These are phyloP conservation scores for Chaetorhynchus papuensis DNA, from an alignment of 2,113 vertebrate species.

Conservation along the genomic window DNA sequence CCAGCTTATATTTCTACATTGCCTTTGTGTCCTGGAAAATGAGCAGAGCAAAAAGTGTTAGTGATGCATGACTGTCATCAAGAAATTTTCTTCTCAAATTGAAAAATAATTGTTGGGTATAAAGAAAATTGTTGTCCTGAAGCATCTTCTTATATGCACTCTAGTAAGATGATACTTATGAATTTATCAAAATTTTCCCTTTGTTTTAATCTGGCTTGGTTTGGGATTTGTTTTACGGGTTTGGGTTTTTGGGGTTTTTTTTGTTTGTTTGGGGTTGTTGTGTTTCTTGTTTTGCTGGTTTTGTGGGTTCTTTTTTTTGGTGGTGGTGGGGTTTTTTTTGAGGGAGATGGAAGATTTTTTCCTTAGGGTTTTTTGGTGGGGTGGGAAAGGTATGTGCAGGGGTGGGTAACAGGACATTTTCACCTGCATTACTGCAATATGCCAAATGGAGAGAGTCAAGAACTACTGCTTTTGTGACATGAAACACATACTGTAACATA, in stretches of 20 bases:
- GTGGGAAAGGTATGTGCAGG: too few species aligned
- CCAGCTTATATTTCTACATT: neutral
- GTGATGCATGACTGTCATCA: neutral
- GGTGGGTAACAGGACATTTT: neutral
- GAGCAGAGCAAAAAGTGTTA: neutral
- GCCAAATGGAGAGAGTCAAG: neutral
- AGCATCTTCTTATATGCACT: neutral
- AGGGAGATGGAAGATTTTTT: neutral
- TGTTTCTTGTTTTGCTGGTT: too few species aligned
- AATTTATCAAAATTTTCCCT: neutral
- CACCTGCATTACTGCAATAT: neutral
- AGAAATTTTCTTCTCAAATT: neutral
- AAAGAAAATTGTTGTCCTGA: neutral
- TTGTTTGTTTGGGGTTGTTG: neutral
- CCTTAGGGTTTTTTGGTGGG: accelerated
- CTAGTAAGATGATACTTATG: neutral
- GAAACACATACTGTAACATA: neutral
- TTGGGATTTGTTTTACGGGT: neutral
- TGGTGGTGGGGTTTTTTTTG: neutral
- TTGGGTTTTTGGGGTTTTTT: accelerated
- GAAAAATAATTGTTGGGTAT: neutral
- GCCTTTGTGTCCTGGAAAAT: neutral
- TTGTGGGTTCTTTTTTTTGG: neutral
- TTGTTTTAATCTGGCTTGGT: neutral
- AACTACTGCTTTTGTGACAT: neutral